Evolutionary conservation across 2,888 invertebrate species (phyloP).

Genomic region (Nemoura dubitans): DNA sequence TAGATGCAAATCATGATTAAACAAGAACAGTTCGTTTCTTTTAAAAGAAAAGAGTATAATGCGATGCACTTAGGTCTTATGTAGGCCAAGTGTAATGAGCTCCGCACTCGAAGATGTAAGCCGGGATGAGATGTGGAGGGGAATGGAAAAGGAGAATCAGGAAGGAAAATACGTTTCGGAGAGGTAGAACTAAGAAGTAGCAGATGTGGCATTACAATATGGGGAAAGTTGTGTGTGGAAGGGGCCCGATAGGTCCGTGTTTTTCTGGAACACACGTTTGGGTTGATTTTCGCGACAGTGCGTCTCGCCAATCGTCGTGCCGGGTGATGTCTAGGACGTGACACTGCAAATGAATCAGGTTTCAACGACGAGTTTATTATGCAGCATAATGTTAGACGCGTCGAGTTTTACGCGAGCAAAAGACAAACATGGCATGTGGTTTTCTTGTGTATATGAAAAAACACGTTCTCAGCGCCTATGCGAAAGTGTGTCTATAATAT

Average conservation of each 20-base stretch:
- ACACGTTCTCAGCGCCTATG: too few species aligned
- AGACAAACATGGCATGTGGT: background rate
- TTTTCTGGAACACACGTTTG: background rate
- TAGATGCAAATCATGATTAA: slow-evolving; percentile 19
- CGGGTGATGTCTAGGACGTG: background rate
- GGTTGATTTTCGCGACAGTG: background rate
- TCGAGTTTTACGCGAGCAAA: background rate
- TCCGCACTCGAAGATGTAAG: slow-evolving; percentile 16
- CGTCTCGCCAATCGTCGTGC: background rate
- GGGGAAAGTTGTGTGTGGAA: background rate
- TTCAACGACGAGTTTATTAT: background rate
- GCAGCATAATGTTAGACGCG: background rate
- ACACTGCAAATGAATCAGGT: background rate
- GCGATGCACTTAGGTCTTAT: background rate
- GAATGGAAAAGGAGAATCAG: background rate
- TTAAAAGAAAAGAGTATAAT: slow-evolving; percentile 24
- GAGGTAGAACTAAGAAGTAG: background rate
- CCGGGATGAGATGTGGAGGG: background rate
- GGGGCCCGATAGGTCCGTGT: background rate
- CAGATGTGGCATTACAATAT: background rate
- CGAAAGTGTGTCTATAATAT: too few species aligned
- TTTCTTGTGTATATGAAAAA: background rate
- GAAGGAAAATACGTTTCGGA: background rate
- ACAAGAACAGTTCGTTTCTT: slow-evolving; percentile 24
- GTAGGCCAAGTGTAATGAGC: slow-evolving; percentile 31